A percentile compares a stretch with the other conserved stretches of the same genome.
These are phyloP conservation scores for Phasianus colchicus DNA, from an alignment of 2,113 vertebrate genomes.

Conservation along the genomic window DNA sequence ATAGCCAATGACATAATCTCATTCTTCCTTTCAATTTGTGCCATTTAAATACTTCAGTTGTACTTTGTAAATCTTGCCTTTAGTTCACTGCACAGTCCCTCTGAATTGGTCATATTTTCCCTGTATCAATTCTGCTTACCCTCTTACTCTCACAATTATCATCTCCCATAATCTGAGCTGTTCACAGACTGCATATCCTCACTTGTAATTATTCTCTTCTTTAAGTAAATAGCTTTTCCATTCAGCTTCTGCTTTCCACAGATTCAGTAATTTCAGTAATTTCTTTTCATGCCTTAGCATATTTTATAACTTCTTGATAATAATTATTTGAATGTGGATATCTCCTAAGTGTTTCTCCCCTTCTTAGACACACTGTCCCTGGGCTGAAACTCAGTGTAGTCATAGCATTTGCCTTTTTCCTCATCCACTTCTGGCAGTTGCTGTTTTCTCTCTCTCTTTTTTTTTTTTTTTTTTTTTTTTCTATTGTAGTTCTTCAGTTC, in stretches of 20 bases:
- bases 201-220: constrained; percentile 20
- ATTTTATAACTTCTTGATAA: constrained; percentile 47
- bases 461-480: constrained; percentile 24
- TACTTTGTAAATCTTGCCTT: background rate
- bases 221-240: constrained; percentile 1
- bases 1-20: background rate
- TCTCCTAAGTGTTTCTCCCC: background rate
- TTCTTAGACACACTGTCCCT: constrained; percentile 6
- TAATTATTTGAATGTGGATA: background rate
- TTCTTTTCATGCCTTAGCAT: constrained; percentile 32
- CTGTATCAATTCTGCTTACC: background rate
- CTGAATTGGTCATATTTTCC: background rate
- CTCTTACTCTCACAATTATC: background rate
- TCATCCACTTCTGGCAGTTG: constrained; percentile 41
- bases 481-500: background rate
- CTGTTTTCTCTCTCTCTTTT: constrained; percentile 14
- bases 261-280: background rate
- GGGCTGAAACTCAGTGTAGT: background rate
- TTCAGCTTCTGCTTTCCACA: background rate
- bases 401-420: constrained; percentile 41
- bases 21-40: background rate
- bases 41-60: background rate
- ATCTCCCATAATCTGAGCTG: background rate
- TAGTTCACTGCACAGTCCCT: background rate
- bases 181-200: background rate